Evolutionary conservation across 2,797 vertebrate genomes (phyloP).

Genomic region (Scolopax bukidnonensis): DNA sequence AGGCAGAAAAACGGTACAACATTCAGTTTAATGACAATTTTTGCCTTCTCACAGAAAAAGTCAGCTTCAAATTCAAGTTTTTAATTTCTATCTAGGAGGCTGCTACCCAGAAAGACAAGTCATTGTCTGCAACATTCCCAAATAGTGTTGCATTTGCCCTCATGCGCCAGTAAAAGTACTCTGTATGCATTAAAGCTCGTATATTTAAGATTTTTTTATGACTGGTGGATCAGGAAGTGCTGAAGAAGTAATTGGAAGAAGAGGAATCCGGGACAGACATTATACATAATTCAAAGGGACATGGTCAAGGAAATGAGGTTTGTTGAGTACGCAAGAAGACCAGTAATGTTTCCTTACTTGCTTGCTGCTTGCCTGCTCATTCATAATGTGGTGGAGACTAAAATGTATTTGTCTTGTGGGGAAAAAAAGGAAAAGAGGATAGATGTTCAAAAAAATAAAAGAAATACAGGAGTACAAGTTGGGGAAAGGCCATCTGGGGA

Average conservation of each 20-base stretch:
- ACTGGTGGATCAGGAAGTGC: not conserved
- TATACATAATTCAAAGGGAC: not conserved
- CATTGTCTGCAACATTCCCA: not conserved
- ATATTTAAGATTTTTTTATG: not conserved
- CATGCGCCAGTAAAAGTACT: not conserved
- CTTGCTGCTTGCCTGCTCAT: not conserved
- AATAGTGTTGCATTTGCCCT: not conserved
- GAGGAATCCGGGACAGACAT: not conserved
- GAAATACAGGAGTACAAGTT: not conserved
- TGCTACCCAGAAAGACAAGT: not conserved
- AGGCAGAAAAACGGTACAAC: not conserved
- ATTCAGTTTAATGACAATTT: not conserved
- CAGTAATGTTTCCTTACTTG: not conserved
- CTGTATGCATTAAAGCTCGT: not conserved
- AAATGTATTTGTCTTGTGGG: not conserved
- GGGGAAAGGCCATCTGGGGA: not conserved
- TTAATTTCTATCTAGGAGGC: not conserved
- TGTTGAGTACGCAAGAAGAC: not conserved
- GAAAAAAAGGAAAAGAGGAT: not conserved
- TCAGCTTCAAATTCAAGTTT: not conserved
- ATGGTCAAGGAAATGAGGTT: not conserved
- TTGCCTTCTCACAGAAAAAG: not conserved
- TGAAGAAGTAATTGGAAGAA: not conserved
- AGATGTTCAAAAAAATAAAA: not conserved
- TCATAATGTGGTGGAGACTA: not conserved